Base-by-base conservation (phyloP, 1,140 invertebrate genomes). In the Drosophila pseudoobscura region DNA sequence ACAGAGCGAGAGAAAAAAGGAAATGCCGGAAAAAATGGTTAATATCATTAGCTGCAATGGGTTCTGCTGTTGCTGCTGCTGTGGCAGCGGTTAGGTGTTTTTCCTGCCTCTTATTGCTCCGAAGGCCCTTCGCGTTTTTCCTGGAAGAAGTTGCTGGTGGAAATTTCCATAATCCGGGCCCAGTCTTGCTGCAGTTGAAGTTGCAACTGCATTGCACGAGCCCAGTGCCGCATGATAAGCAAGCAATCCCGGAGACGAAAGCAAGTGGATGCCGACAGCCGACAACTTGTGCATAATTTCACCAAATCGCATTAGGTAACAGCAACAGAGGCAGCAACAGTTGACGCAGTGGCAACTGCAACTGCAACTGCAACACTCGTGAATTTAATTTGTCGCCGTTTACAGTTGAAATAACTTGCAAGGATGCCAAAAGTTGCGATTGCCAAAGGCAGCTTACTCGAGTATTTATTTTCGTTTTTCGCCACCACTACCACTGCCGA, bases 321-420 rank as follows among this genome's bases (percentile, higher is more conserved):
- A 56, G 52, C 65, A 60, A 46, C 62, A 60, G 54, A 58, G 57
- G 50, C 56, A 64, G 61, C 73, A 77, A 59, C 60, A 66, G 24
- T 69, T 54, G 6, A 44, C 47, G 17, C 26, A 55, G 45, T 60
- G 59, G 45, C 71, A 63, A 52, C 53, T 69, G 57, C 55, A 74
- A 22, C 57, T 24, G 24, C 3, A 26, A 61, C 46, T 35, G 53
- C 77, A 75, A 52, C 70, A 74, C 59, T 83, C 46, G 74, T 61
- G 82, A 87, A 87, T 87, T 88, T 87, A 82, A 87, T 87, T 87
- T 87, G 83, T 75, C 73, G 78, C 83, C 82, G 78, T 87, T 85
- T 82, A 71, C 82, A 85, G 82, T 82, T 88, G 82, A 87, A 87
- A 71, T 78, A 85, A 78, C 80, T 84, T 84, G 65, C 57, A 54